Evolutionary conservation across 2,888 invertebrate genomes (phyloP).

Genomic region (Blastobasis lacticolella): DNA sequence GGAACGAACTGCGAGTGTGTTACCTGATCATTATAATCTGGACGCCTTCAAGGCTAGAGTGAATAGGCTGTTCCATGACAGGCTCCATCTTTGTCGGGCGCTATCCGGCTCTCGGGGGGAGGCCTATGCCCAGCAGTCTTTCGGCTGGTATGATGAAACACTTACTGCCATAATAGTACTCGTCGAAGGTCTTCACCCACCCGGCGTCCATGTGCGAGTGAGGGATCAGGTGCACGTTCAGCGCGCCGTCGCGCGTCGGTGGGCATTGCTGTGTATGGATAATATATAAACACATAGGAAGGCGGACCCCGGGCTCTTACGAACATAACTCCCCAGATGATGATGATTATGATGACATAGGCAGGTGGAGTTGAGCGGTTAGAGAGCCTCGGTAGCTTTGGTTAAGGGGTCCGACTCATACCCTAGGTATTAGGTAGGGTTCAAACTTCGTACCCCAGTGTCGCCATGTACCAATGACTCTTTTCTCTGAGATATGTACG

Average conservation of each 20-base stretch:
- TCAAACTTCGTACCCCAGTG: neutral
- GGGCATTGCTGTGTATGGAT: slow-evolving; percentile 52
- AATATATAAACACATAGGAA: neutral
- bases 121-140: too few relatives aligned
- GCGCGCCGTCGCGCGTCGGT: slow-evolving; percentile 49
- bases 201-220: slow-evolving; percentile 92
- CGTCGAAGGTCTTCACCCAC: slow-evolving; percentile 89
- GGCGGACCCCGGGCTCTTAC: too few relatives aligned
- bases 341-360: neutral
- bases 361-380: too few relatives aligned
- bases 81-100: too few relatives aligned
- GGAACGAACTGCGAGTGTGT: too few relatives aligned
- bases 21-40: too few relatives aligned
- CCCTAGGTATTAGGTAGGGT: neutral
- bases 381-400: neutral
- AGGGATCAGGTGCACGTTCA: slow-evolving; percentile 68
- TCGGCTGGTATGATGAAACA: slow-evolving; percentile 1
- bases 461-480: too few relatives aligned
- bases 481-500: too few relatives aligned
- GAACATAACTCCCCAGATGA: neutral
- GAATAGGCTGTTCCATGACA: too few relatives aligned
- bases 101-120: too few relatives aligned
- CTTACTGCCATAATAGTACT: slow-evolving; percentile 83
- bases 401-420: neutral
- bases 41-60: too few relatives aligned